Conservation (phyloP, 30 jellyfish, hydroid and myxozoan species). For the Clytia hemisphaerica region DNA sequence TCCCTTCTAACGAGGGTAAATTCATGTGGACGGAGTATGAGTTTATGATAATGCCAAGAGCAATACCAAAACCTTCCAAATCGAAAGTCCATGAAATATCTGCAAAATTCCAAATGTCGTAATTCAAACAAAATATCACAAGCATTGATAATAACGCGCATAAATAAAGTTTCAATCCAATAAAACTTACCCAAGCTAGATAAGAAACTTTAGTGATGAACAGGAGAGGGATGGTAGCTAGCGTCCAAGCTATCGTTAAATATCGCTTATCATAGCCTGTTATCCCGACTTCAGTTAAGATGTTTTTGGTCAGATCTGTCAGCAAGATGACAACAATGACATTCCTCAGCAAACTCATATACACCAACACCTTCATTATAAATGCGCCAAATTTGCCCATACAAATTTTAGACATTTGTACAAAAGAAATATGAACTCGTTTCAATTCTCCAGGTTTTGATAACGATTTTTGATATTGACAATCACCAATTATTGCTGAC, state of each 20-base stretch:
- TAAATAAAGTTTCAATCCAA: constrained; percentile 49
- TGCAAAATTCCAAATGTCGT: constrained; percentile 26
- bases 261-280: constrained; percentile 1
- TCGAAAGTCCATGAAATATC: constrained; percentile 25
- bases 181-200: constrained; percentile 67
- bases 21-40: constrained; percentile 57
- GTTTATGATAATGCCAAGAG: constrained; percentile 61
- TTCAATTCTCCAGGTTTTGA: constrained; percentile 10
- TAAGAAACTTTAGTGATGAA: constrained; percentile 57
- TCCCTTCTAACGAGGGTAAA: constrained; percentile 82
- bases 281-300: constrained; percentile 1
- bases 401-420: constrained; percentile 39
- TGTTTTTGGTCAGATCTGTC: constrained; percentile 33
- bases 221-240: constrained; percentile 47
- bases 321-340: constrained; percentile 45
- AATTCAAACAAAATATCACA: constrained; percentile 13
- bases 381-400: constrained; percentile 34
- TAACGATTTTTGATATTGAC: constrained; percentile 52
- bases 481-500: constrained; percentile 42
- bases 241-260: constrained; percentile 51
- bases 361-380: constrained; percentile 31
- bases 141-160: constrained; percentile 30
- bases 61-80: constrained; percentile 37
- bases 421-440: constrained; percentile 45
- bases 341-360: constrained; percentile 46